phyloP scores from a whole-genome alignment of 1,140 invertebrate genomes.

The Globodera rostochiensis region DNA sequence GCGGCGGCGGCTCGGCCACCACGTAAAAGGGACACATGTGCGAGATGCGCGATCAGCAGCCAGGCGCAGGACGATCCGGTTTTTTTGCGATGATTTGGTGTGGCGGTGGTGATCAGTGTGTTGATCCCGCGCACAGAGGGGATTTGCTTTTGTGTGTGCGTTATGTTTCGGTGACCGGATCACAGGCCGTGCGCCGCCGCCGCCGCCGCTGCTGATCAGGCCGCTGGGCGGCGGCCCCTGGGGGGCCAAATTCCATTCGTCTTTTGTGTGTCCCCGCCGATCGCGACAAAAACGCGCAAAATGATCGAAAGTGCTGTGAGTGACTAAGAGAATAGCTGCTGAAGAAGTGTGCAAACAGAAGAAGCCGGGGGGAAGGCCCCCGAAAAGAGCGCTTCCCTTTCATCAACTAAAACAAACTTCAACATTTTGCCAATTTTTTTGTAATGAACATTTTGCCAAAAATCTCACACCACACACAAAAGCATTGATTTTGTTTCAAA shows the following conservation, averaged over 20 bases:
- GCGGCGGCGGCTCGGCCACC: background rate
- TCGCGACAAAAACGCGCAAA: background rate
- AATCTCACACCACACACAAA: background rate
- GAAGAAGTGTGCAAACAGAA: background rate
- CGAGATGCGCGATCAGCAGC: too few relatives aligned
- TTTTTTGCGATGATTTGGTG: too few relatives aligned
- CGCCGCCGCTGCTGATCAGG: background rate
- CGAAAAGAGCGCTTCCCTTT: background rate
- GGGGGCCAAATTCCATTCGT: background rate
- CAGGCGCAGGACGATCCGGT: too few relatives aligned
- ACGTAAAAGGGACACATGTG: constrained; percentile 26
- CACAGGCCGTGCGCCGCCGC: too few relatives aligned
- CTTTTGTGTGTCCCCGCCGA: background rate
- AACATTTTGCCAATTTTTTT: background rate
- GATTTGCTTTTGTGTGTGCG: background rate
- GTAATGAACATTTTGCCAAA: background rate
- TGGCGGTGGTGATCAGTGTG: too few relatives aligned
- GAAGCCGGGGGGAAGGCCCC: background rate
- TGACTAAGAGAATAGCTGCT: too few relatives aligned
- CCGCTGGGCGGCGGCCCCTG: too few relatives aligned
- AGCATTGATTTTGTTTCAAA: too few relatives aligned
- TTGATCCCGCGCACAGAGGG: too few relatives aligned
- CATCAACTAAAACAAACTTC: background rate
- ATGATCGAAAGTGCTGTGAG: too few relatives aligned
- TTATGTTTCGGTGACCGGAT: background rate